phyloP scores from a whole-genome alignment of 2,113 vertebrate species.

The Zosterops japonicus region DNA sequence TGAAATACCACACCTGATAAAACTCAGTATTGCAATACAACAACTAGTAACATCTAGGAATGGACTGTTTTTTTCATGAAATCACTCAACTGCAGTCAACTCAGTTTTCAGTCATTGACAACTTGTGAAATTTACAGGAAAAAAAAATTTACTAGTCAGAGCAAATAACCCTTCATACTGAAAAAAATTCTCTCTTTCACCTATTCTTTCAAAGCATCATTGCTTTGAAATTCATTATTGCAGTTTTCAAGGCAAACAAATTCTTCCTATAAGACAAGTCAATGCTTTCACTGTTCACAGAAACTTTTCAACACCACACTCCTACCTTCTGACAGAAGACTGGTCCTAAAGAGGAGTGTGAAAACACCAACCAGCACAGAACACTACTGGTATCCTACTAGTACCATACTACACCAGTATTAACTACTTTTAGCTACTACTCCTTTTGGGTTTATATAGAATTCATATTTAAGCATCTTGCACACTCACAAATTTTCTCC shows the following conservation, averaged over 20 bases:
- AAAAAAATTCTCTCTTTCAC: not conserved
- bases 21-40: not conserved
- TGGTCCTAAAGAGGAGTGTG: not conserved
- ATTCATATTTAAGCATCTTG: not conserved
- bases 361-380: not conserved
- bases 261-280: not conserved
- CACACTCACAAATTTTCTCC: not conserved
- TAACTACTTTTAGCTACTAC: not conserved
- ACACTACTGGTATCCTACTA: not conserved
- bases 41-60: not conserved
- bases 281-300: not conserved
- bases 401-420: not conserved
- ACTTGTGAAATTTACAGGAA: not conserved
- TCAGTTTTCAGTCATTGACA: not conserved
- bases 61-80: not conserved
- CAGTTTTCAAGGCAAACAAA: not conserved
- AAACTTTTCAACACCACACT: not conserved
- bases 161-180: not conserved
- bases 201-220: not conserved
- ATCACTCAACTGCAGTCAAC: not conserved
- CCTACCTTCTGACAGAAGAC: not conserved
- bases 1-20: not conserved
- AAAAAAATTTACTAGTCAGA: not conserved
- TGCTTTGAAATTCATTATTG: not conserved
- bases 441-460: not conserved